phyloP scores from a whole-genome alignment of 2,113 vertebrate genomes.

The Lagenorhynchus albirostris region DNA sequence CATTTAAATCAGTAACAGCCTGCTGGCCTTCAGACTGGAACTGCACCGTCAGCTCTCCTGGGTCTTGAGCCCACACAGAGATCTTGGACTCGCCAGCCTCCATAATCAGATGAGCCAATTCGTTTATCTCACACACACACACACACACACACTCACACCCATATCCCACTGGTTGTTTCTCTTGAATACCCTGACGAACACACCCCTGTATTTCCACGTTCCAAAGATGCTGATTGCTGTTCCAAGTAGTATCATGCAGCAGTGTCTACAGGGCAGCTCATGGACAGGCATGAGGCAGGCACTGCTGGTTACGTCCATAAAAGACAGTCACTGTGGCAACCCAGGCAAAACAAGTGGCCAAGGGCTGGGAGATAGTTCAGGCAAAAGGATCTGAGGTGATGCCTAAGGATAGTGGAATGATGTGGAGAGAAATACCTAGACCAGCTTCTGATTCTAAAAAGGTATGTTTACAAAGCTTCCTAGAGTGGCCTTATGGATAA shows the following conservation, averaged over 20 bases:
- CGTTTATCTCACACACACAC: neutral
- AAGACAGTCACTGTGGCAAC: neutral
- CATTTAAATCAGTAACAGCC: neutral
- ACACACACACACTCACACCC: neutral
- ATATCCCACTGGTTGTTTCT: neutral
- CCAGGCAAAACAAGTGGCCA: neutral
- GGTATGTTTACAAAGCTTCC: neutral
- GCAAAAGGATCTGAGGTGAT: neutral
- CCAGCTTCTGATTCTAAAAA: neutral
- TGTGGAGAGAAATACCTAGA: neutral
- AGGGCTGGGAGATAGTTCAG: neutral
- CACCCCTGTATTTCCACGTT: neutral
- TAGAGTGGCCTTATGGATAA: neutral
- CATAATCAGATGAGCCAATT: neutral
- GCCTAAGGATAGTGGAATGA: neutral
- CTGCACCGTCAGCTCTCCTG: neutral
- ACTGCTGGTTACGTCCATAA: neutral
- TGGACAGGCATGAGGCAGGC: neutral
- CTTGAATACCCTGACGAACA: neutral
- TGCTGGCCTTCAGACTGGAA: neutral
- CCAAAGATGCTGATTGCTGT: neutral
- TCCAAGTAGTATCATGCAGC: neutral
- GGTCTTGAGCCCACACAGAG: neutral
- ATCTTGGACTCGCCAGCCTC: neutral
- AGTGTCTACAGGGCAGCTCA: neutral